Percentiles rank a stretch among this genome's conserved stretches.
Evolutionary conservation across 2,797 vertebrate genomes (phyloP).

Genomic region (Pipistrellus pipistrellus): DNA sequence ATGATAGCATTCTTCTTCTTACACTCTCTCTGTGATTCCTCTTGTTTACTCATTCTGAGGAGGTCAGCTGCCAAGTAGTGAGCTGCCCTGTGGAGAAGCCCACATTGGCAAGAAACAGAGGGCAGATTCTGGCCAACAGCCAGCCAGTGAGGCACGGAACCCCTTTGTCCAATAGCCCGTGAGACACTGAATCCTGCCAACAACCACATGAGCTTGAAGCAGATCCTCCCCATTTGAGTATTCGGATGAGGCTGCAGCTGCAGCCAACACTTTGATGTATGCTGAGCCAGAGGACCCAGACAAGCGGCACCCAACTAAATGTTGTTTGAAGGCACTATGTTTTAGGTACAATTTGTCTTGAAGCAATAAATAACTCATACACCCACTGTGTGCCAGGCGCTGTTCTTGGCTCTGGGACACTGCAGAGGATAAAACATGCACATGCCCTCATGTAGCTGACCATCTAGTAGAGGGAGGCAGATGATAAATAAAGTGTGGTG

Average conservation of each 20-base stretch:
- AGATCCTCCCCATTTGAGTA: not conserved
- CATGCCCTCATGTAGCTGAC: not conserved
- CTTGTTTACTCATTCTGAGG: not conserved
- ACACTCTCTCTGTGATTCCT: not conserved
- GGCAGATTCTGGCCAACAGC: not conserved
- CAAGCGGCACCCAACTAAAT: not conserved
- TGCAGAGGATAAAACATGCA: not conserved
- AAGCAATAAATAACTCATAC: not conserved
- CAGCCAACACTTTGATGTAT: not conserved
- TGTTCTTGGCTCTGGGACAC: not conserved
- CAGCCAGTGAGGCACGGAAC: not conserved
- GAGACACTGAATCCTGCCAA: not conserved
- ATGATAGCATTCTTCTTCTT: not conserved
- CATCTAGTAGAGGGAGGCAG: not conserved
- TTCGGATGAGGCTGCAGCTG: not conserved
- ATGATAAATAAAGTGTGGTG: not conserved
- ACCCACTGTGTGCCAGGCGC: not conserved
- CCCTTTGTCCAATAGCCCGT: not conserved
- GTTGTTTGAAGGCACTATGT: not conserved
- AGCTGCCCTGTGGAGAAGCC: not conserved
- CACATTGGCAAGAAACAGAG: not conserved
- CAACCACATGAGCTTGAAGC: not conserved
- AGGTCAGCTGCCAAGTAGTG: not conserved
- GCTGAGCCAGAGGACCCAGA: not conserved
- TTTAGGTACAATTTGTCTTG: not conserved